phyloP scores from a whole-genome alignment of 2,797 vertebrate species.

The Dicrostonyx torquatus region DNA sequence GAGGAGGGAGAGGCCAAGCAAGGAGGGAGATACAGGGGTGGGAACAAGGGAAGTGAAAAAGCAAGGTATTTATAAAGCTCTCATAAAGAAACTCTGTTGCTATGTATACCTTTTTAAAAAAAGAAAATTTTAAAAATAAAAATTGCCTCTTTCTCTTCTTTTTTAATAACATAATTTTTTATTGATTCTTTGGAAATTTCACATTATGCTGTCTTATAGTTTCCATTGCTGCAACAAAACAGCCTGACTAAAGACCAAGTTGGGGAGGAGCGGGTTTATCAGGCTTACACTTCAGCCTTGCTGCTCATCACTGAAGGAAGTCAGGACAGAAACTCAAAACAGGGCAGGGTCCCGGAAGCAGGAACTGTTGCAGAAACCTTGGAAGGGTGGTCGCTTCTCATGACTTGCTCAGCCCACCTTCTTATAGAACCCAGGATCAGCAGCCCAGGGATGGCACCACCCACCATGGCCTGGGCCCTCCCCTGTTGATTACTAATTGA shows the following conservation, averaged over 20 bases:
- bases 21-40: neutral
- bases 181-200: neutral
- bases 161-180: neutral
- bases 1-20: neutral
- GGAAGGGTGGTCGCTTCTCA: neutral
- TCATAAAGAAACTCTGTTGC: neutral
- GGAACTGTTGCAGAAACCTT: neutral
- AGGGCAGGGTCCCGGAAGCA: neutral
- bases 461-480: neutral
- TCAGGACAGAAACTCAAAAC: neutral
- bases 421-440: neutral
- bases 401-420: neutral
- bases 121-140: neutral
- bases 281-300: neutral
- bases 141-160: neutral
- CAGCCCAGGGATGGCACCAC: neutral
- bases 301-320: neutral
- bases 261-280: neutral
- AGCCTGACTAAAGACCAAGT: neutral
- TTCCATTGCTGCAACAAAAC: neutral
- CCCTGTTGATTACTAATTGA: neutral
- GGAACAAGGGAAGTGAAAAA: neutral
- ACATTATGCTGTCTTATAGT: neutral
- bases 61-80: neutral
- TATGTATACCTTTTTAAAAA: neutral